Evolutionary conservation across 2,797 vertebrate genomes (phyloP).

Genomic region (Valencia hispanica): DNA sequence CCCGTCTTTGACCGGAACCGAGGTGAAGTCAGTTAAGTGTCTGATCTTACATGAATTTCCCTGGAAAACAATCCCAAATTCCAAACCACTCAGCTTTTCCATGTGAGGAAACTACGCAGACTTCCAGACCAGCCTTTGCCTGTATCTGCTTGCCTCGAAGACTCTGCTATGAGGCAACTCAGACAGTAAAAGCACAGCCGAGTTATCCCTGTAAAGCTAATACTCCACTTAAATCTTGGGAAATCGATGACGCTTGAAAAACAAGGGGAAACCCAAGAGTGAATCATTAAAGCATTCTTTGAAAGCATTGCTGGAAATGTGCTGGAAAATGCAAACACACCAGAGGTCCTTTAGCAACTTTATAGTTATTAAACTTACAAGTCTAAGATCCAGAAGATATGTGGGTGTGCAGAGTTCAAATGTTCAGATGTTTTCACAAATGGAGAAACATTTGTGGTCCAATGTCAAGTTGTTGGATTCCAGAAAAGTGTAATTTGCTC

Average conservation of each 20-base stretch:
- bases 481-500: neutral
- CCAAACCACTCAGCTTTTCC: neutral
- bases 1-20: neutral
- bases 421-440: neutral
- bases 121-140: neutral
- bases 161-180: neutral
- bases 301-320: slow-evolving; percentile 4
- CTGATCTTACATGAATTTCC: neutral
- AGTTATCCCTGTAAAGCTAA: neutral
- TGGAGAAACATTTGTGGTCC: neutral
- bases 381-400: neutral
- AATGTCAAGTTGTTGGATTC: neutral
- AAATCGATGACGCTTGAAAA: neutral
- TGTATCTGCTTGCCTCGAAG: neutral
- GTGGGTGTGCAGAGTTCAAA: slow-evolving; percentile 1
- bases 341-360: neutral
- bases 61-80: neutral
- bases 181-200: fast-evolving
- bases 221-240: neutral
- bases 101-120: neutral
- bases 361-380: neutral
- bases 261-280: neutral
- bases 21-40: neutral
- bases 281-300: slow-evolving; percentile 3
- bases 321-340: slow-evolving; percentile 13